Base-by-base conservation (phyloP, 1,140 invertebrate species). In the Heliconius himera region DNA sequence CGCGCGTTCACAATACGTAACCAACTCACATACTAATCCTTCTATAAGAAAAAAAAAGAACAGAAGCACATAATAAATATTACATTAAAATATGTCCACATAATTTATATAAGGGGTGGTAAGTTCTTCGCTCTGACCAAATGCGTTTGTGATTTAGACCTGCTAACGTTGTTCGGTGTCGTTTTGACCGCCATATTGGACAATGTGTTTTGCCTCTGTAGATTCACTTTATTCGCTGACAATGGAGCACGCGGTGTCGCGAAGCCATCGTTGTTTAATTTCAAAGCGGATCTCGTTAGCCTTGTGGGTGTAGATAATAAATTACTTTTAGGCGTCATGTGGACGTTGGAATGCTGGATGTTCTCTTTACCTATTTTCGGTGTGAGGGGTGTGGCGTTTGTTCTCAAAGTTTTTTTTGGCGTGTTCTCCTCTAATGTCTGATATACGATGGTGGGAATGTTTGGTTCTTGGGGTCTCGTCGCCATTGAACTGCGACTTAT, bases 401-500 rank as follows among this genome's bases (percentile, higher is more conserved):
- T 81, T 22, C 83, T 81, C 70, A 85, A 83, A 60, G 86, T 83
- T 83, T 88, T 91, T 85, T 88, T 89, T 80, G 89, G 90, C 36
- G 90, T 92, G 20, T 81, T 80, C n/a, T 90, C 88, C 29, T 86
- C 83, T 51, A 84, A 81, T 0, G 79, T 80, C 9, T 85, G 74
- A 70, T 71, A 83, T 0, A 88, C 76, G 16, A 83, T 83, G n/a
- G 79, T 81, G 8, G 88, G 77, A 26, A 81, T 16, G 33, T 60
- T 70, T 1, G 78, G 26, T 56, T 91, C 83, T 8, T 82, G 82
- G 79, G 74, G 85, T 8, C 5, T 75, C 72, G 70, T 82, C 0
- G 88, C 91, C 86, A 94, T 88, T 6, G 93, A 94, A 54, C 93
- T 94, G 76, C 92, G 91, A 54, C 91, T 89, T 36, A 89, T 87